These are phyloP conservation scores for Falco concolor DNA, from an alignment of 2,797 vertebrate genomes.

Conservation along the genomic window DNA sequence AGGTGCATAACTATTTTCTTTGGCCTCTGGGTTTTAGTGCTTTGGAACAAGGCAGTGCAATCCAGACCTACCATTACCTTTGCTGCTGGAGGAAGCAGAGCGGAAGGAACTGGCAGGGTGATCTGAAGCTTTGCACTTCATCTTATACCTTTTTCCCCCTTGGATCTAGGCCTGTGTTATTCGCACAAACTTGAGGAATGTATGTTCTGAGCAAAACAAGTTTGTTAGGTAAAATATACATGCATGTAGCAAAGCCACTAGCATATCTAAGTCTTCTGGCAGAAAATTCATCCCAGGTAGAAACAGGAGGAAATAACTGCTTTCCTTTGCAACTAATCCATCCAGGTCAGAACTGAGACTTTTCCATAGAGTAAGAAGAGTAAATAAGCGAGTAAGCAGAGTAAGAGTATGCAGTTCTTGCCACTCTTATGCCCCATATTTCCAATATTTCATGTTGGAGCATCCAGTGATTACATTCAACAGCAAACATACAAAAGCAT, in stretches of 20 bases:
- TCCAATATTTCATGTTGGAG: neutral
- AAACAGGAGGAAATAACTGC: neutral
- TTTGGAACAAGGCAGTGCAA: neutral
- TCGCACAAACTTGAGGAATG: neutral
- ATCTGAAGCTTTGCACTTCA: neutral
- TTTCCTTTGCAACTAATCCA: neutral
- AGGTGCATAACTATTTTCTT: neutral
- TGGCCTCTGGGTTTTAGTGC: neutral
- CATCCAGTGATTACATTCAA: neutral
- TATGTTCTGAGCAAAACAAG: neutral
- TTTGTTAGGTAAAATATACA: neutral
- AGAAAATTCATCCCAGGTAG: neutral
- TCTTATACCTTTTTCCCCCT: neutral
- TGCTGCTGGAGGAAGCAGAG: neutral
- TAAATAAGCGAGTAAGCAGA: neutral
- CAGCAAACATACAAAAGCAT: neutral
- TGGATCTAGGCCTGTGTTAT: neutral
- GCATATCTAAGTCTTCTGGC: neutral
- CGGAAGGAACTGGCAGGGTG: neutral
- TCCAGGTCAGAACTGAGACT: neutral
- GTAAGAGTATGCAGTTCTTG: neutral
- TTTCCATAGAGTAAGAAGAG: neutral
- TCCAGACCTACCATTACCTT: neutral
- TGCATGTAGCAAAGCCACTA: neutral
- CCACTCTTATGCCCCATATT: neutral